A percentile compares a stretch with the other conserved stretches of the same genome.
Evolutionary conservation across 2,113 vertebrate genomes (phyloP).

Genomic region (Hypocryptadius cinnamomeus): DNA sequence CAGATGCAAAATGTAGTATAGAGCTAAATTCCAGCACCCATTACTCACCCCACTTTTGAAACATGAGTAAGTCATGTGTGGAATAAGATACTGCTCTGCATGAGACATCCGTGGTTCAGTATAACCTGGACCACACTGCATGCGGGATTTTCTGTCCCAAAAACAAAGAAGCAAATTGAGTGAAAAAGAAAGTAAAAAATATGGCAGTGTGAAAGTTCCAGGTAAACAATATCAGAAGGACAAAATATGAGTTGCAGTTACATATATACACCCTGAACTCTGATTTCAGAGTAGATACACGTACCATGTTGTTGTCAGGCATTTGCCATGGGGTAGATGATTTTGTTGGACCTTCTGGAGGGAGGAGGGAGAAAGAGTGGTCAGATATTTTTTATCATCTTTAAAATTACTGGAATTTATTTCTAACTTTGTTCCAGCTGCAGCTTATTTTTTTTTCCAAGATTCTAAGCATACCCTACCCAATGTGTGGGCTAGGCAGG

Average conservation of each 20-base stretch:
- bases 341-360: not conserved
- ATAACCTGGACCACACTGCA: not conserved
- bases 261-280: not conserved
- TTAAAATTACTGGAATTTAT: not conserved
- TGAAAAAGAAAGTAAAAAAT: not conserved
- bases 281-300: not conserved
- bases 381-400: not conserved
- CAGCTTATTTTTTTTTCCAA: not conserved
- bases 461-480: not conserved
- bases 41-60: constrained; percentile 38
- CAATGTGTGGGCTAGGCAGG: not conserved
- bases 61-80: not conserved
- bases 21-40: constrained; percentile 14
- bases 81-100: constrained; percentile 15
- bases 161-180: not conserved
- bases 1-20: not conserved
- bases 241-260: not conserved
- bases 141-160: not conserved
- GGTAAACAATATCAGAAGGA: not conserved
- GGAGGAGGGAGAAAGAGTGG: not conserved
- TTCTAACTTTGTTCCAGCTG: not conserved
- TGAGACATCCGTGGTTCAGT: not conserved
- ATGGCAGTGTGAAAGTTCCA: not conserved
- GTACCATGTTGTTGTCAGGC: not conserved
- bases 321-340: not conserved